Evolutionary conservation across 2,888 invertebrate species (phyloP), one percentile per base, ranked within the genome.

Genomic region (Netelia fuscicornis): DNA sequence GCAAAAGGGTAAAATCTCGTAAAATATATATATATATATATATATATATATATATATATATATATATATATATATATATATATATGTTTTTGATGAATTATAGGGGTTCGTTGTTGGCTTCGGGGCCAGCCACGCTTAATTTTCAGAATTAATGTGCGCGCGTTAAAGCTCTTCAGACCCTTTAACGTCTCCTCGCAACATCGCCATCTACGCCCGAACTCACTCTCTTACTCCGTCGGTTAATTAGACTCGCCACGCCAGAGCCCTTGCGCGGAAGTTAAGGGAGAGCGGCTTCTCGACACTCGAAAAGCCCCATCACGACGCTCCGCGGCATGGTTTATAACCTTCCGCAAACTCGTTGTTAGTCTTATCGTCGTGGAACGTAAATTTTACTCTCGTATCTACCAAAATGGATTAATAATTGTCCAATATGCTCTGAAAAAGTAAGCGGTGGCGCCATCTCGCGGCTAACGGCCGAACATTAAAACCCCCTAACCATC

Each of bases 61-160:
- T n/a, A 58, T 75, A 76, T 74, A n/a, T n/a, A n/a, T n/a, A n/a
- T n/a, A n/a, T 20, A 30, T 9, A 67, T 30, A 48, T 37, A 58
- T n/a, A 58, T 75, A 76, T 74, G 80, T 42, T 67, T 67, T 75
- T 60, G 44, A 78, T 85, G 80, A 86, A 71, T 80, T 85, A 85
- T 86, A 54, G 84, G 62, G 80, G 71, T 77, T 78, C 68, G 65
- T 83, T 84, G 81, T 83, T 86, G 84, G 86, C 81, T 79, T 67
- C 58, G 10, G 60, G 75, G 82, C 65, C 77, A 81, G 70, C 52
- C 37, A 77, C 86, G 85, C 87, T 89, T 89, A 87, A 90, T 89
- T 89, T 89, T 86, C 65, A 64, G 84, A 82, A 84, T 87, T 87
- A 88, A 86, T 80, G 84, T 83, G 64, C 62, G 75, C 70, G 65